phyloP scores from a whole-genome alignment of 2,888 invertebrate genomes.

The Allolobophora icterica region DNA sequence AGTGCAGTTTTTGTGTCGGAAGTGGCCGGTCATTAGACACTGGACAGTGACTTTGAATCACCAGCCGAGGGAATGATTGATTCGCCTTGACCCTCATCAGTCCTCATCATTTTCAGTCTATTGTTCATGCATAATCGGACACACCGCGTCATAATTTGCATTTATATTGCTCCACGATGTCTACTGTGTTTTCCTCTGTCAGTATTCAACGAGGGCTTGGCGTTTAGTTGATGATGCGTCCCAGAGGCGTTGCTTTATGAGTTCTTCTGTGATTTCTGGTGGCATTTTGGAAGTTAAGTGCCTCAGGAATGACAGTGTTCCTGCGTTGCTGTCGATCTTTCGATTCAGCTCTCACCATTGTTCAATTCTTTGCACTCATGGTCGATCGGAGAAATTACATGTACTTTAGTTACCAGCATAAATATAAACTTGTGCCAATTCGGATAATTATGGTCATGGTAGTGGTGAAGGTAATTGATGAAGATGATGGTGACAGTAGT shows the following conservation, averaged over 20 bases:
- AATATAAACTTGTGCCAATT: background rate
- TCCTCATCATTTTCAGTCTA: background rate
- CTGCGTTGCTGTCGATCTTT: background rate
- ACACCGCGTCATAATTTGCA: conserved; percentile 1
- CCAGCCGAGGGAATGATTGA: background rate
- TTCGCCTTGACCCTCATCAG: conserved; percentile 18
- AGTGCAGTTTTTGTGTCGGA: background rate
- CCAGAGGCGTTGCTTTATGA: background rate
- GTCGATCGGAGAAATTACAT: background rate
- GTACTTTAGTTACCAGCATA: background rate
- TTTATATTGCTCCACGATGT: background rate
- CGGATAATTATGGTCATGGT: background rate
- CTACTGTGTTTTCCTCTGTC: background rate
- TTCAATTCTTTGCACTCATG: background rate
- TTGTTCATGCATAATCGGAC: conserved; percentile 26
- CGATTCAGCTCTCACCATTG: background rate
- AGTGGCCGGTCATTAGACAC: background rate
- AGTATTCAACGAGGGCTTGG: background rate
- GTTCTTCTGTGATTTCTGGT: conserved; percentile 1
- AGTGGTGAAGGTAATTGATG: too few species aligned
- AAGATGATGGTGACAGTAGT: background rate
- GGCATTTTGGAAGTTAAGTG: background rate
- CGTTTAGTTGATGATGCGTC: background rate
- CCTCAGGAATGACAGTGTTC: background rate
- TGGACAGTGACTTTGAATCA: background rate